A percentile compares a stretch with the other conserved stretches of the same genome.
Conservation (phyloP, 2,113 vertebrate genomes). For the Macroglossus sobrinus region DNA sequence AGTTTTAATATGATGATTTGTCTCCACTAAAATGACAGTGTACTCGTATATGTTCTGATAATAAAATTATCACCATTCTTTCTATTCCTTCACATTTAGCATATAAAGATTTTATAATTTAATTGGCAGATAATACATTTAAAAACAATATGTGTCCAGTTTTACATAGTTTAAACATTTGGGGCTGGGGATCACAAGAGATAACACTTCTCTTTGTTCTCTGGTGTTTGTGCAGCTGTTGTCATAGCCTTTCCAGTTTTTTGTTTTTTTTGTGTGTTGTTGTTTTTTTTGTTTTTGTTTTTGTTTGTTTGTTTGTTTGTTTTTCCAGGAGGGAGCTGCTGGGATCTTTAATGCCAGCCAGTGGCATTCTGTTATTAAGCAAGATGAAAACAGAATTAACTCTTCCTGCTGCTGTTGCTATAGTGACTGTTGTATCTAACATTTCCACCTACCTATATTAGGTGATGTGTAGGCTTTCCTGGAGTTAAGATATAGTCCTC, state of each 20-base stretch:
- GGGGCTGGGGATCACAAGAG: not conserved
- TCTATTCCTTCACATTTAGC: not conserved
- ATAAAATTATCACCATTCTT: not conserved
- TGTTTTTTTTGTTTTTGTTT: not conserved
- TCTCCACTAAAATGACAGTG: not conserved
- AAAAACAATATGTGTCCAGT: not conserved
- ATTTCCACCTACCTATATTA: not conserved
- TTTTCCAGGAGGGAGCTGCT: not conserved
- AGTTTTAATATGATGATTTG: not conserved
- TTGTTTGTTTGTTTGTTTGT: not conserved
- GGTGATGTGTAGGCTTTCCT: not conserved
- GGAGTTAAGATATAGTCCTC: not conserved
- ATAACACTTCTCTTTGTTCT: not conserved
- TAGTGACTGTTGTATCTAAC: not conserved
- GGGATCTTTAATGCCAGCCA: not conserved
- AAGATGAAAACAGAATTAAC: conserved; percentile 37
- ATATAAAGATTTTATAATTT: not conserved
- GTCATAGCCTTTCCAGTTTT: conserved; percentile 14
- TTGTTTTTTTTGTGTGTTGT: not conserved
- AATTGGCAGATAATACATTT: not conserved
- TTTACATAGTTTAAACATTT: not conserved
- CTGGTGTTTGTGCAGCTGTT: conserved; percentile 44
- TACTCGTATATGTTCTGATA: not conserved
- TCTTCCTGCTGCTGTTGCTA: conserved; percentile 27
- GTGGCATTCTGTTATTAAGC: not conserved